A percentile compares a stretch with the other conserved stretches of the same genome.
Evolutionary conservation across 2,113 vertebrate species (phyloP).

Genomic region (Scalopus aquaticus): DNA sequence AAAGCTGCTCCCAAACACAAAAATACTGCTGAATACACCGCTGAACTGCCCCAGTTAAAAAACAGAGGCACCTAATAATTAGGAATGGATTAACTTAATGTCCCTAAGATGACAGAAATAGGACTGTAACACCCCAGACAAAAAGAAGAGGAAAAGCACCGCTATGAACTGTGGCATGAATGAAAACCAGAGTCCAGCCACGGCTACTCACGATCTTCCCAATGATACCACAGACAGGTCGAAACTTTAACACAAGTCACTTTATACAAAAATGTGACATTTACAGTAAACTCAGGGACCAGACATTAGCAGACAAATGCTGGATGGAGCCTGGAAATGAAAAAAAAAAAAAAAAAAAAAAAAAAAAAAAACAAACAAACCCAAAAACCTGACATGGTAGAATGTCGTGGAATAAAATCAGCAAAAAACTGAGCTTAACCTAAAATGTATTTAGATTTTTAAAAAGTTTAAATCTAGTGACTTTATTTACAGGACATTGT

Average conservation of each 20-base stretch:
- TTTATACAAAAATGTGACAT: slow-evolving; percentile 68
- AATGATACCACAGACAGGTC: background rate
- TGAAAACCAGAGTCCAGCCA: background rate
- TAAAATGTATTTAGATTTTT: background rate
- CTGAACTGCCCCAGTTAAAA: background rate
- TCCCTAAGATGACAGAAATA: background rate
- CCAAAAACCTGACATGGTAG: background rate
- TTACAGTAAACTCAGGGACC: slow-evolving; percentile 68
- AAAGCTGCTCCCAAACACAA: slow-evolving; percentile 82
- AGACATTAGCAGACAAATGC: slow-evolving; percentile 75
- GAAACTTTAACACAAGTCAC: slow-evolving; percentile 37
- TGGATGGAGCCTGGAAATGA: slow-evolving; percentile 59
- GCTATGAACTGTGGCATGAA: background rate
- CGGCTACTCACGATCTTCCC: background rate
- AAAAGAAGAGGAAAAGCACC: background rate
- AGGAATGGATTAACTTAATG: background rate
- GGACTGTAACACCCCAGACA: background rate
- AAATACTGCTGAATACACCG: background rate
- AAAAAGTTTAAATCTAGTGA: slow-evolving; percentile 24
- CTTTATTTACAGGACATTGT: background rate
- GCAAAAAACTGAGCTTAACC: slow-evolving; percentile 1
- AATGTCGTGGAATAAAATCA: background rate
- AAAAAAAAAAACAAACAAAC: background rate
- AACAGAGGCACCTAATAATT: background rate
- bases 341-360: background rate